Evolutionary conservation across 2,113 vertebrate species (phyloP).

Genomic region (Actinemys pallida): DNA sequence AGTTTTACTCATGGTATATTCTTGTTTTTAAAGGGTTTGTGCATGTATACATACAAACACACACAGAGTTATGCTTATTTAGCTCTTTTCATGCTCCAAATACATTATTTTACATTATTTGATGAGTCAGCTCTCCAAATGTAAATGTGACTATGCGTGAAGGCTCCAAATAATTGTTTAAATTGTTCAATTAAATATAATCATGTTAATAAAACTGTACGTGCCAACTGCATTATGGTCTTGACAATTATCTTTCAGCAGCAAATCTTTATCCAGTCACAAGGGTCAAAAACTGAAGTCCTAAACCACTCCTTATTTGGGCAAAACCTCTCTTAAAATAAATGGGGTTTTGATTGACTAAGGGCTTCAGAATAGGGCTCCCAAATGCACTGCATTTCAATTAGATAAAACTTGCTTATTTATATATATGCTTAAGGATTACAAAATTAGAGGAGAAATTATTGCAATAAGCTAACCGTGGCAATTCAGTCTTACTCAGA

Average conservation of each 20-base stretch:
- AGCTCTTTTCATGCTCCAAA: background rate
- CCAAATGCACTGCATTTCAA: background rate
- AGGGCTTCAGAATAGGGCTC: background rate
- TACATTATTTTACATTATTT: background rate
- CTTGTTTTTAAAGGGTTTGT: background rate
- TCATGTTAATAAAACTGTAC: background rate
- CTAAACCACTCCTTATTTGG: background rate
- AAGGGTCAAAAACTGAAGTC: background rate
- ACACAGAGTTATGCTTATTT: background rate
- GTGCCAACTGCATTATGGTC: background rate
- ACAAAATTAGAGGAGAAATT: background rate
- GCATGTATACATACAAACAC: background rate
- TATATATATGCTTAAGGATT: background rate
- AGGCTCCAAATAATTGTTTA: background rate
- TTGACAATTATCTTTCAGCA: background rate
- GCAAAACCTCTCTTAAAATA: background rate
- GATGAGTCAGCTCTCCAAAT: background rate
- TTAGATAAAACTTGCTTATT: background rate
- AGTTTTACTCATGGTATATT: background rate
- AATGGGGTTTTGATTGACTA: background rate
- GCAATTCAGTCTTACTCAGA: background rate
- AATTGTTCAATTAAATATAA: background rate
- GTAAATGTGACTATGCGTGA: background rate
- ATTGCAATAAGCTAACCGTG: background rate
- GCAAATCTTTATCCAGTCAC: background rate